Evolutionary conservation across 2,888 invertebrate genomes (phyloP).

Genomic region (Mongoloraphidia duomilia): DNA sequence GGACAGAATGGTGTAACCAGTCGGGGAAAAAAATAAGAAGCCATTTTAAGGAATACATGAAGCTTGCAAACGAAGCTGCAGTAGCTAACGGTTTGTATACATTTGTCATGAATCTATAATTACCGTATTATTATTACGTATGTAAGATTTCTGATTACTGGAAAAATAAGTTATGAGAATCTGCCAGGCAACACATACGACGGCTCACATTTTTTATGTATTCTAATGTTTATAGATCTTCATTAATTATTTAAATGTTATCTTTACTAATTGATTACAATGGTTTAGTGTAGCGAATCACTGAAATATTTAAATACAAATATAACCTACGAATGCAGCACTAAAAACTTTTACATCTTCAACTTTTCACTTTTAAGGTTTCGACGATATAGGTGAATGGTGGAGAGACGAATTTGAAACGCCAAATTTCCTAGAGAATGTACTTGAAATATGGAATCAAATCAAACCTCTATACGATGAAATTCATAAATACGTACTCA

Average conservation of each 20-base stretch:
- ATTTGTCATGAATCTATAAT: background rate
- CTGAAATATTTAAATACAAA: no score
- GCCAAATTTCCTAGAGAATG: conserved; percentile 29
- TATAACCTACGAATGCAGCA: no score
- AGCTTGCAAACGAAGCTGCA: conserved; percentile 46
- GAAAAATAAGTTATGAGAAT: no score
- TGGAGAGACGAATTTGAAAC: conserved; percentile 35
- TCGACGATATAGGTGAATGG: conserved; percentile 35
- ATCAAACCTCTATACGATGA: conserved; percentile 48
- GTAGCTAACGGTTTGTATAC: conserved; percentile 28
- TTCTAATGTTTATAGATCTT: no score
- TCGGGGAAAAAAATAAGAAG: conserved; percentile 46
- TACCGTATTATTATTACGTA: no score
- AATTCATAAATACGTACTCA: conserved; percentile 46
- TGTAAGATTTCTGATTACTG: no score
- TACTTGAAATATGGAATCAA: conserved; percentile 38
- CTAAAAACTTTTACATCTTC: no score
- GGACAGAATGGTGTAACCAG: conserved; percentile 49
- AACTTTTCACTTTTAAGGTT: conserved; percentile 17
- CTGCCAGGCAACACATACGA: no score
- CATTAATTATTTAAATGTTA: no score
- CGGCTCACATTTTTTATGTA: no score
- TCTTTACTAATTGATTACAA: no score
- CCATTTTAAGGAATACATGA: conserved; percentile 43
- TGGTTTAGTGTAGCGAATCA: no score